A percentile compares a stretch with the other conserved stretches of the same genome.
These are phyloP conservation scores for Nymphalis io DNA, from an alignment of 1,140 invertebrate species.

Conservation along the genomic window DNA sequence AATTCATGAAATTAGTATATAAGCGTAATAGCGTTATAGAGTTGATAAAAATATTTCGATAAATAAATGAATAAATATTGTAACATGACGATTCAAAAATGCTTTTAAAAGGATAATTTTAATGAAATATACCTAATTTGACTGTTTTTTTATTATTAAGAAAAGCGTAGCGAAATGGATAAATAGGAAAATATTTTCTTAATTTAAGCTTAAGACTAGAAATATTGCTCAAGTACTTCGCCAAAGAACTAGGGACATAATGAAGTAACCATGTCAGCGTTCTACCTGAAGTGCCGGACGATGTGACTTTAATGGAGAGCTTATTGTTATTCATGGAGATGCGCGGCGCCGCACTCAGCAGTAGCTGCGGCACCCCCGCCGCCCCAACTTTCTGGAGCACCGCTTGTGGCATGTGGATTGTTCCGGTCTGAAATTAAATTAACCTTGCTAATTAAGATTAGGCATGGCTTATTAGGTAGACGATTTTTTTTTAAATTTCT, in stretches of 20 bases:
- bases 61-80: too few relatives aligned
- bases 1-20: too few relatives aligned
- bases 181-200: too few relatives aligned
- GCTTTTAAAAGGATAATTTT: too few relatives aligned
- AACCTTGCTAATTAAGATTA: neutral
- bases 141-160: too few relatives aligned
- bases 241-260: neutral
- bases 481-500: too few relatives aligned
- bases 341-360: constrained; percentile 79
- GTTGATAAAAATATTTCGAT: too few relatives aligned
- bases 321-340: constrained; percentile 82
- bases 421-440: constrained; percentile 64
- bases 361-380: constrained; percentile 81
- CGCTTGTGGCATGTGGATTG: constrained; percentile 80
- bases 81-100: too few relatives aligned
- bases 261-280: constrained; percentile 7
- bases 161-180: too few relatives aligned
- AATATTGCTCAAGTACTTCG: neutral
- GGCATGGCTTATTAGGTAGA: neutral
- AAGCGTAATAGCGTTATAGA: too few relatives aligned
- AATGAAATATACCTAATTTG: too few relatives aligned
- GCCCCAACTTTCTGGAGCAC: constrained; percentile 79
- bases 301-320: constrained; percentile 83
- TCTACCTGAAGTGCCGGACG: constrained; percentile 80
- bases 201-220: too few relatives aligned